Conservation (phyloP, 2,888 invertebrate genomes). For the Aromia moschata region DNA sequence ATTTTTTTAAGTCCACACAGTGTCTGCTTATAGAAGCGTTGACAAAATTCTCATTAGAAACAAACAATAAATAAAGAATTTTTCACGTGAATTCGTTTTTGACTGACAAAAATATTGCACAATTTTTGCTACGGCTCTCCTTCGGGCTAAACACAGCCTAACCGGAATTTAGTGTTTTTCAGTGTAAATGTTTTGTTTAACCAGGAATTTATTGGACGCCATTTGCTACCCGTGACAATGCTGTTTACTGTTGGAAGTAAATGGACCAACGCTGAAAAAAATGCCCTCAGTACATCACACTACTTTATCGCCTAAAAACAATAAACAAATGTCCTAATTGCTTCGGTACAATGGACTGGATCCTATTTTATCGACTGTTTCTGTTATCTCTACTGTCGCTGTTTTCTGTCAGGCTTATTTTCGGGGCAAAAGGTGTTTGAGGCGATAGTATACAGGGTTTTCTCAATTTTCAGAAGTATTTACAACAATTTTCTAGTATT, state of each 20-base stretch:
- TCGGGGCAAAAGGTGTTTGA: not conserved
- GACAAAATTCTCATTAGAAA: no score
- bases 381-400: not conserved
- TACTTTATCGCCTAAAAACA: not conserved
- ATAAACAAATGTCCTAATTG: not conserved
- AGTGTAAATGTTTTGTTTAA: not conserved
- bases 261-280: not conserved
- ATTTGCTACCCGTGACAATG: conserved; percentile 1
- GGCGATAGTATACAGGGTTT: not conserved
- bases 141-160: not conserved
- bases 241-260: not conserved
- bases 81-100: not conserved
- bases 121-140: no score
- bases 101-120: no score
- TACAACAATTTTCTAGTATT: not conserved
- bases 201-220: not conserved
- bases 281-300: not conserved
- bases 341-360: not conserved
- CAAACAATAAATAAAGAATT: no score
- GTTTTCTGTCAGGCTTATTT: not conserved
- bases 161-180: not conserved
- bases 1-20: no score
- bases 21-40: no score
- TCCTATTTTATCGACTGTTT: not conserved
- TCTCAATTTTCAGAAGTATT: not conserved